Evolutionary conservation across 2,888 invertebrate genomes (phyloP), one percentile per base, ranked within the genome.

Genomic region (Nemotelus nigrinus): DNA sequence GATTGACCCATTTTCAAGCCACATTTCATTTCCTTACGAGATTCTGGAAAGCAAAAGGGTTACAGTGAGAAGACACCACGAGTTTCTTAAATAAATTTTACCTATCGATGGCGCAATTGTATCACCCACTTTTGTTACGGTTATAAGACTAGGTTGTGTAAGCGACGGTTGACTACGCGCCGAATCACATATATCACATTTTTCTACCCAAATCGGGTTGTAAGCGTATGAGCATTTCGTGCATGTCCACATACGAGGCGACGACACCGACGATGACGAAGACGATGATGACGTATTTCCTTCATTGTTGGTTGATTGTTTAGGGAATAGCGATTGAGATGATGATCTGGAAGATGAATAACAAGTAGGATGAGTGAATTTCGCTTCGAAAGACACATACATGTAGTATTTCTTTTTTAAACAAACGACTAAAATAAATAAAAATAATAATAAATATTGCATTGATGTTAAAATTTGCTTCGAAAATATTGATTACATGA

Each of bases 191-290:
- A 94, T 94, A 87, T 94, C 94, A 86, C 96, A 96, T 82, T 90
- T 90, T 68, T 92, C 91, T 80, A 92, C 92, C 91, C 93, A 93
- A 84, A 94, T 90, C 80, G 93, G 93, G 88, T 96, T 94, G 87
- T 95, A 95, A 80, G 94, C 93, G 88, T 94, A 96, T 85, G 95
- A 95, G 87, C 96, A 97, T 86, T 94, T 93, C 78, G 90, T 90
- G 88, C 96, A 96, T 81, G 94, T 94, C 96, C 96, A 96, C 91
- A 94, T 93, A 82, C 94, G 84, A 79, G 86, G 85, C 79, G 85
- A 82, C 81, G 82, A 83, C 78, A 74, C 65, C 64, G 79, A 47
- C 7, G 64, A 25, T 72, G 74, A 43, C 10, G 71, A 63, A 41
- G 77, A 50, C 55, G 71, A 75, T 55, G 80, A 58, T 81, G 84